Evolutionary conservation across 2,113 vertebrate species (phyloP), one percentile per base, ranked within the genome.

Genomic region (Camarhynchus parvulus): DNA sequence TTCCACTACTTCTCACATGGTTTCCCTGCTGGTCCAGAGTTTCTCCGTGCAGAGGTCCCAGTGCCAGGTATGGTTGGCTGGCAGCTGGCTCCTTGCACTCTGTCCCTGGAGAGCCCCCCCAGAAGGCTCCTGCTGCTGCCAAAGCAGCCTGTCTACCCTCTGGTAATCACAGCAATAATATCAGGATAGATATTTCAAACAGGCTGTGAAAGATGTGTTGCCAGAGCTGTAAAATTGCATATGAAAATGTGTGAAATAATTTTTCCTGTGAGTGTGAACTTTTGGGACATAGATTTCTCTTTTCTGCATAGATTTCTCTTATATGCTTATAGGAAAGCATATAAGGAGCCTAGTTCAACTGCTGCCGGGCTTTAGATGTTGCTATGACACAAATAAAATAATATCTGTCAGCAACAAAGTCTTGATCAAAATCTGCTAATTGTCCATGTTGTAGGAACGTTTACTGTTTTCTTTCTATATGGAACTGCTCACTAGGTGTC

Each of bases 401-500:
- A 25, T 37, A 63, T 7, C 25, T 76, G 13, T 53, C 17, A 63
- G 33, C 39, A 59, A 5, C 25, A 49, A 62, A 90, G 16, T 8
- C 37, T 73, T 63, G n/a, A 74, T 76, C 35, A 78, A 85, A 79
- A 69, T 49, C 55, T 68, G 8, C 49, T 86, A 17, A 15, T 58
- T 9, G 0, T 39, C 5, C 22, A 8, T 25, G 5, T 37, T 69
- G 33, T 35, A 81, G 37, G n/a, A 92, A 41, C 18, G 10, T 22
- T 90, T 83, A 42, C 39, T 74, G 1, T n/a, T 78, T 92, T 73
- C 10, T 44, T 88, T 88, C 56, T 74, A 1, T 35, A 77, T 30
- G 37, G 41, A 68, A 75, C 56, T 94, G 81, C 76, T 94, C 96
- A 88, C 92, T 97, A 97, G 97, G 52, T 95, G 95, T 96, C 96